phyloP scores from a whole-genome alignment of 1,140 invertebrate species.

The Saccostrea cuccullata region DNA sequence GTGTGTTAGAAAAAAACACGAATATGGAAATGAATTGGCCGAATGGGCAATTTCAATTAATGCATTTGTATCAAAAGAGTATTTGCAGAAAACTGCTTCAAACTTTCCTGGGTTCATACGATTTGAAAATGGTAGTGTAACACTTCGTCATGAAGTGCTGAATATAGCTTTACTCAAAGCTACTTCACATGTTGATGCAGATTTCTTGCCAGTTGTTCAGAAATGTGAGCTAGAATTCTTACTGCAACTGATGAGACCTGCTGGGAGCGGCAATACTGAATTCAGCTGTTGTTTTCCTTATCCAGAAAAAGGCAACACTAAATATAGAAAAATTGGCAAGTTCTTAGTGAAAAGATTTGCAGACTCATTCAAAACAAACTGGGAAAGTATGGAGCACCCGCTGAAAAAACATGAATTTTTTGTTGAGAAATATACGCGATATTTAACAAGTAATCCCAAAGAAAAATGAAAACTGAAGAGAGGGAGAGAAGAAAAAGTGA shows the following conservation, averaged over 20 bases:
- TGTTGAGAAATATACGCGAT: neutral
- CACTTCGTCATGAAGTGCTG: neutral
- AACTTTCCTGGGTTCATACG: neutral
- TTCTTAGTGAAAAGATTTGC: neutral
- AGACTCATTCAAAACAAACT: neutral
- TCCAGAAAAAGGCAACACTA: neutral
- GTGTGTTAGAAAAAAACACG: neutral
- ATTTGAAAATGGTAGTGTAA: neutral
- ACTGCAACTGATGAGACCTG: neutral
- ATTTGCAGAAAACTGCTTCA: neutral
- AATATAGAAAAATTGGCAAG: neutral
- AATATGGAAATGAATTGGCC: neutral
- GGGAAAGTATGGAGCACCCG: neutral
- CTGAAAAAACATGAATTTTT: neutral
- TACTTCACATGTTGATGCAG: neutral
- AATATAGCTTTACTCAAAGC: conserved; percentile 13
- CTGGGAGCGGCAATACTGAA: neutral
- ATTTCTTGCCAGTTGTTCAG: neutral
- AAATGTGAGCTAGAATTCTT: neutral
- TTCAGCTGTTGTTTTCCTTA: neutral
- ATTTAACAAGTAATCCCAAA: neutral
- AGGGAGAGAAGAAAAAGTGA: too few relatives aligned
- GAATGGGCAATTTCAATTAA: neutral
- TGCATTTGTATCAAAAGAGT: neutral
- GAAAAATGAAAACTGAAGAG: neutral